Evolutionary conservation across 2,113 vertebrate species (phyloP).

Genomic region (Machaerirhynchus nigripectus): DNA sequence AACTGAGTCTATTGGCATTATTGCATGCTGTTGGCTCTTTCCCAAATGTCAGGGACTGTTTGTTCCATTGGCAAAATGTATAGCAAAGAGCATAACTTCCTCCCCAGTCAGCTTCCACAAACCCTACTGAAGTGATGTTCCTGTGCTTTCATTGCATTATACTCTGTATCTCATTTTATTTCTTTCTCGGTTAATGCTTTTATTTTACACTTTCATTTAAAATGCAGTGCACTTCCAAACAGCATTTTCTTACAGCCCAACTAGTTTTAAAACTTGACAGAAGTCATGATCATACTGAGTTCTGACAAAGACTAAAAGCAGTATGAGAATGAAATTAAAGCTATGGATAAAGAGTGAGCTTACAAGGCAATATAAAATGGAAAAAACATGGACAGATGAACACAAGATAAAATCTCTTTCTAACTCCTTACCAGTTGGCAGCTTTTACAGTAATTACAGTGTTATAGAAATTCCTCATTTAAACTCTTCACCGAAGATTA

Average conservation of each 20-base stretch:
- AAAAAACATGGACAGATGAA: background rate
- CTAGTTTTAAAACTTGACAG: background rate
- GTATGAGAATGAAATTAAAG: slow-evolving; percentile 11
- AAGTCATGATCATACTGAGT: background rate
- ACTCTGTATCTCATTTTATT: background rate
- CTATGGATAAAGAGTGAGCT: background rate
- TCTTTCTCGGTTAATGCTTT: background rate
- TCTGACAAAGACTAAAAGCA: background rate
- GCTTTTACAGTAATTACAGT: slow-evolving; percentile 9
- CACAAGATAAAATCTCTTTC: slow-evolving; percentile 25
- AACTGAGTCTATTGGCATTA: background rate
- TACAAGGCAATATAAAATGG: background rate
- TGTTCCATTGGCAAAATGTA: background rate
- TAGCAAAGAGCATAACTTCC: background rate
- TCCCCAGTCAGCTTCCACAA: background rate
- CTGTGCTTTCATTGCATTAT: accelerated
- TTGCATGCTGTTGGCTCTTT: background rate
- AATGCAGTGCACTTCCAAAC: background rate
- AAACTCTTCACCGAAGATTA: slow-evolving; percentile 55
- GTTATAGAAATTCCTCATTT: slow-evolving; percentile 33
- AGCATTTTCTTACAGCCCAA: background rate
- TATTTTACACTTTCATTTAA: background rate
- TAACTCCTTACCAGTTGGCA: background rate
- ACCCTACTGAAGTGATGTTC: background rate
- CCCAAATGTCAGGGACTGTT: background rate